Base-by-base conservation (phyloP, 2,888 invertebrate genomes). In the Sphecodes monilicornis region DNA sequence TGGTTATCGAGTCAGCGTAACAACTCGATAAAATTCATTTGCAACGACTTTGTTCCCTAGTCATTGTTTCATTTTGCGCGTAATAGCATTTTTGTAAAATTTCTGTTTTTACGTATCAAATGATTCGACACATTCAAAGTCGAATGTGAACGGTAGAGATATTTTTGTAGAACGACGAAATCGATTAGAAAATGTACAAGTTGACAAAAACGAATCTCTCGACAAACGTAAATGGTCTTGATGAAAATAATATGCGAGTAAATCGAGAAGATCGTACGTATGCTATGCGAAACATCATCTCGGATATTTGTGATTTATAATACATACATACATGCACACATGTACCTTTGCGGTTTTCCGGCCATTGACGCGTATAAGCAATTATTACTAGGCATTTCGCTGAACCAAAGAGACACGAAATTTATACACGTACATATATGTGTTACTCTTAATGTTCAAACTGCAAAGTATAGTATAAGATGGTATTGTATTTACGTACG, bases 161-260 rank as follows among this genome's bases (percentile, higher is more conserved):
- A 50, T 71, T 18, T 16, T 3, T 50, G 66, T 8, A n/a, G 3
- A 79, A 13, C 11, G 16, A 43, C 29, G 18, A 69, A 36, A 69
- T 29, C 16, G 16, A 60, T 8, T 18, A 8, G 6, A 18, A 60
- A 18, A 29, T 60, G 11, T 1, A n/a, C 54, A 11, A n/a, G 39
- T 26, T 46, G 46, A 32, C 22, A 57, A 60, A 70, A 77, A 60
- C 3, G 50, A 66, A n/a, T 66, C 8, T 39, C 13, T 50, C 57
- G n/a, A n/a, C 69, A 3, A 54, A 64, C 29, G 10, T 54, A 80
- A n/a, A 75, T 75, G 75, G 39, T 54, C 39, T 46, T 50, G 69
- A 36, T 3, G 39, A 82, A 46, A 82, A 81, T 69, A 18, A 16
- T 39, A 81, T 39, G 73, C 5, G 39, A 50, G 64, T 57, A 70